Evolutionary conservation across 1,140 invertebrate genomes (phyloP).

Genomic region (Meteorus sp.): DNA sequence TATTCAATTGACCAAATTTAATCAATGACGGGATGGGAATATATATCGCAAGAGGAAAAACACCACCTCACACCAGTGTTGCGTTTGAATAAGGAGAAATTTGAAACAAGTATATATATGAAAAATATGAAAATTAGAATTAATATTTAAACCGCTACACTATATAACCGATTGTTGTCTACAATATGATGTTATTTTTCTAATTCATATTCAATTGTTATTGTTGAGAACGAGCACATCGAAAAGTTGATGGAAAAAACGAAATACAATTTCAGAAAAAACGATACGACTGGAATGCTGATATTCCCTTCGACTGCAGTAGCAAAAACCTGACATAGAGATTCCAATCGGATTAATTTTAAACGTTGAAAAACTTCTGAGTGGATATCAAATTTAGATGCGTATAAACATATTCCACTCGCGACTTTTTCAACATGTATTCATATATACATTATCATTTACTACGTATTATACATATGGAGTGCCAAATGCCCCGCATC

Average conservation of each 20-base stretch:
- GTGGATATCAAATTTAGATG: too few species aligned
- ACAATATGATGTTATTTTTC: slow-evolving; percentile 61
- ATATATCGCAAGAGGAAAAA: slow-evolving; percentile 11
- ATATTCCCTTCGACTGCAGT: too few species aligned
- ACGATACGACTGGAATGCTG: too few species aligned
- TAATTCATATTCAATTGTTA: slow-evolving; percentile 61
- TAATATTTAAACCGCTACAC: slow-evolving; percentile 34
- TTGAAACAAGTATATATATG: slow-evolving; percentile 28
- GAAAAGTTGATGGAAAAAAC: slow-evolving; percentile 47
- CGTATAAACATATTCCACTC: too few species aligned
- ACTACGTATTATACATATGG: too few species aligned
- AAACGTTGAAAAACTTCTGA: too few species aligned
- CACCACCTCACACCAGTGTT: slow-evolving; percentile 30
- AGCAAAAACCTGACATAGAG: too few species aligned
- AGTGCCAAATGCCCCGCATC: too few species aligned
- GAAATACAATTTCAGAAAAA: too few species aligned
- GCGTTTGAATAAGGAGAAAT: slow-evolving; percentile 18
- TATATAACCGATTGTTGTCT: slow-evolving; percentile 57
- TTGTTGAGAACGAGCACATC: slow-evolving; percentile 57
- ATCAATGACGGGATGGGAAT: slow-evolving; percentile 12
- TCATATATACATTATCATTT: too few species aligned
- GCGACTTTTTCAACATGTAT: too few species aligned
- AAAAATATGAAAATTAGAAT: slow-evolving; percentile 26
- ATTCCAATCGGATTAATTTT: too few species aligned
- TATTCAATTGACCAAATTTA: slow-evolving; percentile 27